Evolutionary conservation across 2,113 vertebrate genomes (phyloP).

Genomic region (Rhipidura dahli): DNA sequence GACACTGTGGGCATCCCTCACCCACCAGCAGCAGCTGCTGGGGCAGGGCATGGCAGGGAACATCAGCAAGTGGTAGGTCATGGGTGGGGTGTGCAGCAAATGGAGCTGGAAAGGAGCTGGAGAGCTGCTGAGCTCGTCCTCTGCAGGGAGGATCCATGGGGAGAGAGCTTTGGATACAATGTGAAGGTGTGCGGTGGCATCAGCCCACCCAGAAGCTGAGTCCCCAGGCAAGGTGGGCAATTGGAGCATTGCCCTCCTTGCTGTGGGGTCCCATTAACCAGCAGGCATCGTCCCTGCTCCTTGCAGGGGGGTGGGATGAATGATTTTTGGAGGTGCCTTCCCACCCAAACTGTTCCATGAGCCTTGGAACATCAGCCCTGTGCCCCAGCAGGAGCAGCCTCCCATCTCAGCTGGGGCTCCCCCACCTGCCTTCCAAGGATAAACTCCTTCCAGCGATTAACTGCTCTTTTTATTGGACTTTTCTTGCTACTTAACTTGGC

Average conservation of each 20-base stretch:
- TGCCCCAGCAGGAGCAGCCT: not conserved
- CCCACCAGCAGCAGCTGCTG: not conserved
- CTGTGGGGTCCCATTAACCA: not conserved
- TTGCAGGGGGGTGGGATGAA: not conserved
- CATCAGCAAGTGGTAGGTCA: rapidly evolving
- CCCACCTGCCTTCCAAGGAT: not conserved
- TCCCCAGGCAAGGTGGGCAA: not conserved
- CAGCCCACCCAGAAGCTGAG: rapidly evolving
- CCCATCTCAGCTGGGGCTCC: not conserved
- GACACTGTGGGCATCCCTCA: not conserved
- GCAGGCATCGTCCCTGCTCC: not conserved
- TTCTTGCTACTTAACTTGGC: not conserved
- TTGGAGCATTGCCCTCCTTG: not conserved
- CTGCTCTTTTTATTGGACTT: not conserved
- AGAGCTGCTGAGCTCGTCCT: rapidly evolving
- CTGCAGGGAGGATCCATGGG: no score
- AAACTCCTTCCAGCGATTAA: not conserved
- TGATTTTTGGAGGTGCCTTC: not conserved
- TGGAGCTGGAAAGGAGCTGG: not conserved
- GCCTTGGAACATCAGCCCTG: not conserved
- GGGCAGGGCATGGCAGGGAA: not conserved
- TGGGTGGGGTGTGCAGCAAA: not conserved
- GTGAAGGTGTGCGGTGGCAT: not conserved
- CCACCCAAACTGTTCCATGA: not conserved
- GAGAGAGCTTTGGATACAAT: not conserved